Percentiles rank a stretch among this genome's conserved stretches.
Evolutionary conservation across 2,797 vertebrate species (phyloP).

Genomic region (Falco novaeseelandiae): DNA sequence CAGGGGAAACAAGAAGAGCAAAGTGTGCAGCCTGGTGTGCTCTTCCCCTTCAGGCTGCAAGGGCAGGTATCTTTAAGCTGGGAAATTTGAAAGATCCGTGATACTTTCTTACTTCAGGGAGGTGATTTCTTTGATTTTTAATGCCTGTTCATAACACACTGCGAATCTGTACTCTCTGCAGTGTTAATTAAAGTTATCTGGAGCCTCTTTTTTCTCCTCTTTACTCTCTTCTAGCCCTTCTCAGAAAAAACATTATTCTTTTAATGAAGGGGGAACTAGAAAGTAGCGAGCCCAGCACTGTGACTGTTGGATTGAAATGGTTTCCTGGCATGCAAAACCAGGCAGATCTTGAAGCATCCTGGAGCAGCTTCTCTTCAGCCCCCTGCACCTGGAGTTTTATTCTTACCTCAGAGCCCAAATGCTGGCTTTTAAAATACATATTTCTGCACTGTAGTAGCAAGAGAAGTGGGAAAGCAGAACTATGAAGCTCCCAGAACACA

Average conservation of each 20-base stretch:
- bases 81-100: not conserved
- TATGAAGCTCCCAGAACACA: not conserved
- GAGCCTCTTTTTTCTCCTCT: not conserved
- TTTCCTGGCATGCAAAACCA: not conserved
- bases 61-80: not conserved
- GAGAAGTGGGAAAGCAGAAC: not conserved
- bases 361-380: not conserved
- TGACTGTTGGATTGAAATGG: not conserved
- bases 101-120: not conserved
- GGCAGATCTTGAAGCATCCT: not conserved
- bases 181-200: not conserved
- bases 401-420: not conserved
- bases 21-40: too few relatives aligned
- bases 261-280: not conserved
- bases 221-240: not conserved
- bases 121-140: not conserved
- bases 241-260: not conserved
- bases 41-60: not conserved
- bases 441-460: not conserved
- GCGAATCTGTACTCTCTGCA: not conserved
- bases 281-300: not conserved
- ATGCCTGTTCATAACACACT: not conserved
- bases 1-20: not conserved
- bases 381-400: not conserved
- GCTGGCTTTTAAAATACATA: not conserved